Conservation (phyloP, 2,113 vertebrate species). For the Lonchura striata region DNA sequence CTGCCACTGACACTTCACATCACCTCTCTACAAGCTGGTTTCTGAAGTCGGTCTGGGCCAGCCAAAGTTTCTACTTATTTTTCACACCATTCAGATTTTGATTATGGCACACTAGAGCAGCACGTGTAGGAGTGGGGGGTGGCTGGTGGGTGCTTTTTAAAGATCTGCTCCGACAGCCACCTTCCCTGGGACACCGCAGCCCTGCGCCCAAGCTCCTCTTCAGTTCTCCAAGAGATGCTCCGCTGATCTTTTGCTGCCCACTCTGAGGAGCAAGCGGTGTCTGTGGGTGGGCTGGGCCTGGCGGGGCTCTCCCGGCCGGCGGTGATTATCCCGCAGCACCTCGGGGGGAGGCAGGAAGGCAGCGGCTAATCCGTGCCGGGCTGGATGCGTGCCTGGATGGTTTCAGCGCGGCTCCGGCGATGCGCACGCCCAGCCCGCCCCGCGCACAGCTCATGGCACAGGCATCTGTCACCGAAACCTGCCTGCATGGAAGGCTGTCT, state of each 20-base stretch:
- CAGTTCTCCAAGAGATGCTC: neutral
- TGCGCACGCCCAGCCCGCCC: neutral
- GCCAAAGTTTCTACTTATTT: neutral
- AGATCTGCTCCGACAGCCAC: neutral
- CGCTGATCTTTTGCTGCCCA: neutral
- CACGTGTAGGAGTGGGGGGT: fast-evolving
- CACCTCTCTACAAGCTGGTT: neutral
- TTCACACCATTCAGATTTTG: neutral
- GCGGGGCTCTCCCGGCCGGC: neutral
- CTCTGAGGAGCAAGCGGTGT: neutral
- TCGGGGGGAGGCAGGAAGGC: neutral
- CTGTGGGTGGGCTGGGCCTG: slow-evolving; percentile 19
- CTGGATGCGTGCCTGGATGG: neutral
- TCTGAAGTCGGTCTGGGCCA: neutral
- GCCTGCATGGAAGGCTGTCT: slow-evolving; percentile 54
- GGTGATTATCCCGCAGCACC: neutral
- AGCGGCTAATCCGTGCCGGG: neutral
- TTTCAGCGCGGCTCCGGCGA: neutral
- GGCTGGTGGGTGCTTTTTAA: neutral
- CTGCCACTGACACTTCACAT: neutral
- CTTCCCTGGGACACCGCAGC: neutral
- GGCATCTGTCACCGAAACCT: slow-evolving; percentile 44
- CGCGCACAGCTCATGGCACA: neutral
- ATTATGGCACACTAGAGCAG: neutral
- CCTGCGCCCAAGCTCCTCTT: neutral